phyloP scores from a whole-genome alignment of 2,888 invertebrate species.

The Pseudanteris insignis region DNA sequence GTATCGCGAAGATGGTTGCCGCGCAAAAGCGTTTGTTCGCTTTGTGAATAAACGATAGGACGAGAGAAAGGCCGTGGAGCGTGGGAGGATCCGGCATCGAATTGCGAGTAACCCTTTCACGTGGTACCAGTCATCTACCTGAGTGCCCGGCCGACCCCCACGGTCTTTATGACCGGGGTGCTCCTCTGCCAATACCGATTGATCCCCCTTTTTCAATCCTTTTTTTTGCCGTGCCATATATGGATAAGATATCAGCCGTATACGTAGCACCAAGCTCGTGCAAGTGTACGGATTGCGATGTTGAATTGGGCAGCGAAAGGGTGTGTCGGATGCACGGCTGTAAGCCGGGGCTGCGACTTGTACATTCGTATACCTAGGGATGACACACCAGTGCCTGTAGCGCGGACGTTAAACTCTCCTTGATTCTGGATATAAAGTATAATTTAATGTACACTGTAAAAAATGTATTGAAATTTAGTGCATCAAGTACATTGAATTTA shows the following conservation, averaged over 20 bases:
- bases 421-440: too few relatives aligned
- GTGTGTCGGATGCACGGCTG: too few relatives aligned
- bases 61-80: conserved; percentile 14
- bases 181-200: conserved; percentile 24
- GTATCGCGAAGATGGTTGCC: conserved; percentile 35
- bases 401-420: too few relatives aligned
- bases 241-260: conserved; percentile 19
- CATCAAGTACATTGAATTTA: too few relatives aligned
- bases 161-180: conserved; percentile 15
- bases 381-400: too few relatives aligned
- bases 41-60: conserved; percentile 29
- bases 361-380: too few relatives aligned
- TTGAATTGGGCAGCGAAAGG: conserved; percentile 5
- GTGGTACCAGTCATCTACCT: too few relatives aligned
- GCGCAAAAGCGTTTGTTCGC: conserved; percentile 23
- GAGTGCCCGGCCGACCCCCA: conserved; percentile 19
- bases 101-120: conserved; percentile 43
- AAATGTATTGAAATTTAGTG: too few relatives aligned
- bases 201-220: conserved; percentile 14
- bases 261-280: conserved; percentile 16
- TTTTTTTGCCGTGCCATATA: conserved; percentile 13
- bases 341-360: too few relatives aligned
- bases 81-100: conserved; percentile 42
- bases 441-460: too few relatives aligned
- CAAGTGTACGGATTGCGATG: conserved; percentile 28